Base-by-base conservation (phyloP, 2,888 invertebrate genomes). In the Chironomus tentans region DNA sequence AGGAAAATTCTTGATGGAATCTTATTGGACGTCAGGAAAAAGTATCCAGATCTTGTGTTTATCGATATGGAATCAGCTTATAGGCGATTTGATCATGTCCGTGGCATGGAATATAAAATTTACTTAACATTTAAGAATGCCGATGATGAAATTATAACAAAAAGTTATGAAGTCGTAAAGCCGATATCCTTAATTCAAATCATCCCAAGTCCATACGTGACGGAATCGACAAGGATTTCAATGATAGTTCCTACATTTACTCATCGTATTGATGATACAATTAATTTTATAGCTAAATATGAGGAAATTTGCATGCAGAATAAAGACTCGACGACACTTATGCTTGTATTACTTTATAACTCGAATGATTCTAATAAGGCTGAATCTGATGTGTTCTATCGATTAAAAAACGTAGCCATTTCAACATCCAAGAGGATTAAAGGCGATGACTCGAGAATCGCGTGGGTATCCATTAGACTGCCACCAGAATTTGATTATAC, bases 191-290 rank as follows among this genome's bases (percentile, higher is more conserved):
- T 91, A 77, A 93, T 95, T 7, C 95, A 97, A 82, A 89, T 98
- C 77, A 88, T 97, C 56, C 91, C 93, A 1, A 93, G 95, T 82
- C 97, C 97, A 0, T 98, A 97, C 85, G 97, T 98, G 1, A 98
- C 97, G 0, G 98, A 98, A 87, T 94, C 92, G 83, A 91, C 92
- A 5, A 87, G 93, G 78, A 88, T 97, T 4, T 89, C 90, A 77
- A 85, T 97, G 78, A 83, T 97, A 79, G 83, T 97, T 78, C 90
- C 92, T 0, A 86, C 93, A 3, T 87, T 88, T 80, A 85, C 88
- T 80, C 82, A 82, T 76, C 86, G 87, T 79, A 84, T 85, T 24
- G 82, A 85, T 2, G 87, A 88, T 73, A 89, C 89, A 3, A 82
- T 87, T 22, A 85, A 86, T 38, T 94, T 95, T 83, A 86, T 97